Base-by-base conservation (phyloP, 1,140 invertebrate species). In the Olivierus martensii region DNA sequence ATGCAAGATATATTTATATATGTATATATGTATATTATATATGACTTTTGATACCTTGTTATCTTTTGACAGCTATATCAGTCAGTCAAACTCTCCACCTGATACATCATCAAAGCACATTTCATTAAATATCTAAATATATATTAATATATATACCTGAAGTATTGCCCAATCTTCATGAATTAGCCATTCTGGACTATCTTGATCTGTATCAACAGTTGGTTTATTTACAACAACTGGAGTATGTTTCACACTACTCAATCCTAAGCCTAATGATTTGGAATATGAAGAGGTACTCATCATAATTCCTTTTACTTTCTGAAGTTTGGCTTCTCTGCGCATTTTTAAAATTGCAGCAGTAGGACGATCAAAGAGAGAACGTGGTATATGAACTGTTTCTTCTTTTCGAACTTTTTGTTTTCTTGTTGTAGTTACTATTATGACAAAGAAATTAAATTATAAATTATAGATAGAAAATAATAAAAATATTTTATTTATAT, bases 151-250 rank as follows among this genome's bases (percentile, higher is more conserved):
- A n/a, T n/a, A 6, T 62, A 78, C 77, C 67, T 77, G 74, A 18
- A 93, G 67, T 9, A 94, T 71, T 14, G 82, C 77, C 75, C 84
- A 87, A 66, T 96, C 92, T 68, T 95, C 90, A 62, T 86, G 80
- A 21, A 91, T 79, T 19, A 82, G 75, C 91, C 91, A 95, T 57
- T 90, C 86, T 21, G 83, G 80, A 56, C 78, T 73, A 38, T 70
- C 69, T 17, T 58, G 58, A 63, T 65, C 52, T 63, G 72, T 19
- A 63, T 82, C 82, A 1, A 78, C 58, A 7, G 74, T 73, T 7
- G 79, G 67, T 49, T 78, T 68, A 49, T 77, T 73, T 42, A 81
- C 68, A 35, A 43, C 43, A 9, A 60, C 49, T 19, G 54, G 49
- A 14, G 55, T 51, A 39, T 55, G 54, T 49, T 48, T 51, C 35